These are phyloP conservation scores for Trichosurus vulpecula DNA, from an alignment of 2,797 vertebrate species.

Conservation along the genomic window DNA sequence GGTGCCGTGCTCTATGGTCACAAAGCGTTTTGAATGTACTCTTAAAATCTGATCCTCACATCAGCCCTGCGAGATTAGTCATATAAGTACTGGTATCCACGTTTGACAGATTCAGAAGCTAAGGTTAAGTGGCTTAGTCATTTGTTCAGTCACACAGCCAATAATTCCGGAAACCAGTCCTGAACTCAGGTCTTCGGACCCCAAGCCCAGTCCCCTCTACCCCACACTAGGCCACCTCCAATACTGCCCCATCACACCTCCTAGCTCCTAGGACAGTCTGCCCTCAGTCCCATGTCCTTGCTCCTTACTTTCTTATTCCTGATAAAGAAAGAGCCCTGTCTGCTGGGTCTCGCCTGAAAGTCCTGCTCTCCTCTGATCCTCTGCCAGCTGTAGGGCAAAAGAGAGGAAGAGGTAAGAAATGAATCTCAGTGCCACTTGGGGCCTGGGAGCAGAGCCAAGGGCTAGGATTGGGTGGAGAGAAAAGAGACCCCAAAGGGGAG, in stretches of 20 bases:
- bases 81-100: neutral
- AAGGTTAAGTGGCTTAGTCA: neutral
- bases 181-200: neutral
- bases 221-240: neutral
- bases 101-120: neutral
- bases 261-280: neutral
- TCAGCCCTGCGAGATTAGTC: neutral
- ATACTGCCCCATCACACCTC: neutral
- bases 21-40: neutral
- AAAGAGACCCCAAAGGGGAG: neutral
- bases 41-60: neutral
- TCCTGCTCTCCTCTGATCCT: slow-evolving; percentile 58
- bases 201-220: neutral
- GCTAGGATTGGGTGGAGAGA: neutral
- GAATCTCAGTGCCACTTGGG: neutral
- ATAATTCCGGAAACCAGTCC: neutral
- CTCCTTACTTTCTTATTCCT: slow-evolving; percentile 74
- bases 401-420: neutral
- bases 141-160: neutral
- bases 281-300: neutral
- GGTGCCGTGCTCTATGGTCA: neutral
- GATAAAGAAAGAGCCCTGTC: slow-evolving; percentile 75
- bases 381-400: slow-evolving; percentile 66
- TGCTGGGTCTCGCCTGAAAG: slow-evolving; percentile 64
- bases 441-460: neutral